Percentiles rank a stretch among this genome's conserved stretches.
Evolutionary conservation across 1,140 invertebrate genomes (phyloP).

Genomic region (Drosophila murphyi): DNA sequence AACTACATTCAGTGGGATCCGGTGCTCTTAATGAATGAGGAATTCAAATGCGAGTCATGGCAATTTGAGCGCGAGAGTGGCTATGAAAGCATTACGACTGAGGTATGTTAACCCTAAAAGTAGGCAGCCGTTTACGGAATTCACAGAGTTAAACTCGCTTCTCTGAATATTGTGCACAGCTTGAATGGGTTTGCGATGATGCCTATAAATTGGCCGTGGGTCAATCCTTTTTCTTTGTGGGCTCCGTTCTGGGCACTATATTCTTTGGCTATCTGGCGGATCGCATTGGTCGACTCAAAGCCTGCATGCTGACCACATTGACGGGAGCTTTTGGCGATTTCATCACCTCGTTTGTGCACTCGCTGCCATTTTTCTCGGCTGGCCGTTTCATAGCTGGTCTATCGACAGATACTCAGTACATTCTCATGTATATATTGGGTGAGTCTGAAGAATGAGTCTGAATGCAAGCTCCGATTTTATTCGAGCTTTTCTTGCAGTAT

Average conservation of each 20-base stretch:
- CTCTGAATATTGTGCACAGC: conserved; percentile 73
- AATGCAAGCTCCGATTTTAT: no score
- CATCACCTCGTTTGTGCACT: conserved; percentile 85
- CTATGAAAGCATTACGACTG: conserved; percentile 86
- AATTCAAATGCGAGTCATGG: conserved; percentile 81
- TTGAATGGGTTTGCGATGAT: conserved; percentile 87
- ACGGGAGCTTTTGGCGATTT: conserved; percentile 86
- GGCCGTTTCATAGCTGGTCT: conserved; percentile 86
- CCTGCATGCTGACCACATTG: conserved; percentile 85
- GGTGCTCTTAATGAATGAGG: background rate
- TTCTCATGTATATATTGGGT: conserved; percentile 88
- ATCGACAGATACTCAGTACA: conserved; percentile 86
- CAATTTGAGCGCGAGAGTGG: conserved; percentile 84
- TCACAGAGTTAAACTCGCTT: conserved; percentile 25
- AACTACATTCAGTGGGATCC: conserved; percentile 19
- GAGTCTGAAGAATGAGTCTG: conserved; percentile 21
- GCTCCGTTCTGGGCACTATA: conserved; percentile 86
- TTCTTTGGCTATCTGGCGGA: conserved; percentile 86
- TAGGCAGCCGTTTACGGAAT: conserved; percentile 26
- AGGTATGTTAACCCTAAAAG: conserved; percentile 84
- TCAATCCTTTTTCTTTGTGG: conserved; percentile 87
- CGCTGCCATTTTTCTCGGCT: conserved; percentile 84
- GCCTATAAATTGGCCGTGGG: conserved; percentile 86
- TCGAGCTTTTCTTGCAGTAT: conserved; percentile 77
- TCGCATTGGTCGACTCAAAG: conserved; percentile 86